Evolutionary conservation across 2,113 vertebrate species (phyloP), one percentile per base, ranked within the genome.

Genomic region (Prietella phreatophila): DNA sequence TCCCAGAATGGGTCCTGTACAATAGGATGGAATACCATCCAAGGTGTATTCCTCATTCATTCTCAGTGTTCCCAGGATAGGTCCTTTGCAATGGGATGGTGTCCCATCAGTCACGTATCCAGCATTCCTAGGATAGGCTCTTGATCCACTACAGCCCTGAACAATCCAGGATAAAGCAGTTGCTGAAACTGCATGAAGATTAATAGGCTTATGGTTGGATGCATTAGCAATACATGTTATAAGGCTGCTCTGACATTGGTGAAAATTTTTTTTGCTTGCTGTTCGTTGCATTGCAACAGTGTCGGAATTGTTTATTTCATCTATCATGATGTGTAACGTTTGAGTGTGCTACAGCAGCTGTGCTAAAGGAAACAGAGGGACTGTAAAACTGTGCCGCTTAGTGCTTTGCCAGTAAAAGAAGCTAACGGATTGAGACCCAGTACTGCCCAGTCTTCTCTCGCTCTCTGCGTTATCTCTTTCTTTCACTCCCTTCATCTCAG

Each of bases 151-250:
- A 7, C n/a, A n/a, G 13, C 10, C 47, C 76, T 55, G 76, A 79
- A 78, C 42, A 27, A 36, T 17, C 50, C 50, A 58, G 53, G 36
- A 56, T 60, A 22, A 82, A 82, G 19, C 47, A 15, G 50, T 30
- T 80, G 76, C n/a, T 80, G 76, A 80, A 80, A 30, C 76, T 80
- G 50, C 50, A 56, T 80, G 27, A 80, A 30, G 27, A 80, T 89
- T 91, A 91, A 91, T 88, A 90, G 86, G 91, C 90, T 91, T 92
- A 91, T 83, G 69, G 55, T 60, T 65, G 39, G 76, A 27, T 85
- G 83, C 80, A 53, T 58, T 85, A 56, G 69, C 42, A 25, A 19
- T 76, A 63, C 22, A 58, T 60, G 53, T 81, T 71, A 85, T 65
- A 78, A 84, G 63, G 20, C 53, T 86, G 83, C 84, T 82, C 86